Evolutionary conservation across 2,113 vertebrate genomes (phyloP), one percentile per base, ranked within the genome.

Genomic region (Setophaga petechia): DNA sequence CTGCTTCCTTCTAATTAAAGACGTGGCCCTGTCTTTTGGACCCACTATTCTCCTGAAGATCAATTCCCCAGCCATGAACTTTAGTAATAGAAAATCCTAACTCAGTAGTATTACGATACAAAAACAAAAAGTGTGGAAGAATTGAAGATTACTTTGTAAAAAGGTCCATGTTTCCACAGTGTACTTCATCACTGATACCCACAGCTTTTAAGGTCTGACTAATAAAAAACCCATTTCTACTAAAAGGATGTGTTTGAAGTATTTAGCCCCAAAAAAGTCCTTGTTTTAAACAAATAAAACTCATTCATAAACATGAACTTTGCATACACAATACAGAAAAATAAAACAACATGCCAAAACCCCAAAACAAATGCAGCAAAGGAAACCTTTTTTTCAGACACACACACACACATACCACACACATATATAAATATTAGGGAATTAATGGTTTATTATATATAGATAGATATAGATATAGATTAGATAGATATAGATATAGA

Each of bases 301-400:
- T 89, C 6, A 52, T 77, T 84, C 59, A 90, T 89, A 85, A 85
- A 76, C 9, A 80, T 58, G 33, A 81, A 28, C 7, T 31, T 5
- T 71, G 5, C 13, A 47, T 80, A 84, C 25, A 84, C 7, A 63
- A 59, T 22, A 59, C 6, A 59, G 18, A 12, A 61, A 27, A 66
- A 47, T n/a, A 31, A 31, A 8, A 3, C 19, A 55, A 5, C 11
- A 41, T 0, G 8, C 5, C 18, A 57, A 66, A 66, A 17, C 1
- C 18, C 37, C 4, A 16, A 35, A 57, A 23, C 18, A 41, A 43
- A 63, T 0, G 0, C 27, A 47, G 13, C 11, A 35, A 49, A 52
- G 5, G 33, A 79, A 72, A 31, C 2, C 5, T 37, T 85, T 3
- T 62, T 31, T 88, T 59, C 24, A 59, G 7, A 3, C 31, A 47